Evolutionary conservation across 1,140 invertebrate genomes (phyloP), one percentile per base, ranked within the genome.

Genomic region (Drosophila ogumai): DNA sequence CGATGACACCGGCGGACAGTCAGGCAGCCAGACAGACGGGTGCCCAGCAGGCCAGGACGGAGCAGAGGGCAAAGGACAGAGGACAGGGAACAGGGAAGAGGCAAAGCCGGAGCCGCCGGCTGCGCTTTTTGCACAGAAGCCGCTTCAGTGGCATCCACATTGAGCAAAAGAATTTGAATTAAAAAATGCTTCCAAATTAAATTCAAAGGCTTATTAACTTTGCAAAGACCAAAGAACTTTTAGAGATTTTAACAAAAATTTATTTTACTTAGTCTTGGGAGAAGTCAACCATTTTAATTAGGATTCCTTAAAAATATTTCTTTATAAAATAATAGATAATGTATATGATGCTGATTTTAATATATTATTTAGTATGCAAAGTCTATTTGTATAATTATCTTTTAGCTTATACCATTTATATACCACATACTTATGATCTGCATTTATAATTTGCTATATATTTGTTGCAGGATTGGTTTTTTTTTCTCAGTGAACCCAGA

Each of bases 121-220:
- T 87, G 85, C 85, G 80, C 84, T 87, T 87, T 87, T 87, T 84
- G 69, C 65, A 84, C 41, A 78, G 22, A 43, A 47, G 52, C 17
- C 40, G 54, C 34, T 57, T 22, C 36, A 66, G 13, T 22, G 41
- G 49, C 73, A 67, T 55, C 47, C 57, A 55, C 49, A 67, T 38
- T 44, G 47, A 67, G 47, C 19, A 8, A 69, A 69, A 69, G 25
- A 54, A 52, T 38, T 61, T 36, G 15, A 28, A n/a, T n/a, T 38
- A 22, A 25, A 34, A 34, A 52, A 7, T 8, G 4, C n/a, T 17
- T n/a, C 1, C 19, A 34, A 49, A 49, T 47, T 3, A n/a, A 13
- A 19, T 34, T 52, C 12, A 19, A 52, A 3, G 3, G 50, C 12
- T 34, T 34, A 52, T 19, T 52, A 19, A 19, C 50, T 13, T 12